Base-by-base conservation (phyloP, 2,888 invertebrate species). In the Tenthredo scrophulariae region DNA sequence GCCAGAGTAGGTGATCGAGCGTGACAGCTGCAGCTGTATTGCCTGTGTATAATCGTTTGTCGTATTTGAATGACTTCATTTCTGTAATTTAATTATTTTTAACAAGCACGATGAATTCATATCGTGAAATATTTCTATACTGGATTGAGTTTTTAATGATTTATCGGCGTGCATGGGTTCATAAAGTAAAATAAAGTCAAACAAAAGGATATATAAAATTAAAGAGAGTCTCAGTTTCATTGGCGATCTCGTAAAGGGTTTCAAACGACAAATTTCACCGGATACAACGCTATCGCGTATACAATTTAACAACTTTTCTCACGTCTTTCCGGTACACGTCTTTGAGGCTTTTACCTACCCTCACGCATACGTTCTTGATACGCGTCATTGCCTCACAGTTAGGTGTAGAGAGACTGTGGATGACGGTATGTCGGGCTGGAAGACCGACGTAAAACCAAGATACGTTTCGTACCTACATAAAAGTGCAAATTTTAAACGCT, bases 401-500 rank as follows among this genome's bases (percentile, higher is more conserved):
- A 43, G 43, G 29, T 22, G 22, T 43, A 7, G 43, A 74, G 15
- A 74, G 29, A 74, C 22, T 10, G 74, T 74, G 72, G 37, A 72
- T 72, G 43, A 22, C 0, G 72, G 33, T 13, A 62, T 29, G 67
- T 67, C 10, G 74, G 40, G 74, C 4, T 15, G 9, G 74, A 9
- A 13, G 26, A 74, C 74, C 74, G 74, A 74, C 74, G 43, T 40
- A 74, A 74, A 74, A 74, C 74, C 74, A 43, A 74, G 74, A 74
- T 74, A 74, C 74, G 33, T 77, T 33, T 50, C 77, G 50, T 77
- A 74, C 43, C 74, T 46, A 29, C 77, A 88, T 90, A 89, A 90
- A 91, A 90, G 89, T 90, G 90, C 89, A 90, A 91, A 91, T 91
- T 92, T 90, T 88, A 90, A 90, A 89, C 89, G 88, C 84, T 87